Base-by-base conservation (phyloP, 2,797 vertebrate genomes). In the Sphenodon punctatus region DNA sequence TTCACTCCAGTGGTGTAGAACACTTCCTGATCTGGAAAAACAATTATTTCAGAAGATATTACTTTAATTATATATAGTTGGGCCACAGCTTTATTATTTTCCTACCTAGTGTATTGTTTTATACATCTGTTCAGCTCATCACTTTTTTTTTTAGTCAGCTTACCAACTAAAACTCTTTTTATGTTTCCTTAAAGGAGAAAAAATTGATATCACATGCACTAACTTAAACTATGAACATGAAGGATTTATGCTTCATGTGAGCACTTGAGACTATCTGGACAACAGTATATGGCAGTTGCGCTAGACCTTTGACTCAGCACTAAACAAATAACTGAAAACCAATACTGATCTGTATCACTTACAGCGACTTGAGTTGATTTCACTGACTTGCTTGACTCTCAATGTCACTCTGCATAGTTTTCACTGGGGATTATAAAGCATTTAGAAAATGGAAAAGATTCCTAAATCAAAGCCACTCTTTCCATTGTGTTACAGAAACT, bases 1-100 rank as follows among this genome's bases (percentile, higher is more conserved):
- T 95, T 99, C 99, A 53, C 96, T 97, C 99, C 99, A 99, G 86
- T 99, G 99, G 76, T 99, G 96, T 92, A 97, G 97, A 80, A 99
- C 98, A 17, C 98, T 99, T 87, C 99, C 99, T 69, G 99, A 99
- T 86, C 99, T 99, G 75, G 69, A 81, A 84, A 92, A 48, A 92
- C 55, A 92, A 88, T 25, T 20, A 43, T 45, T 19, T 56, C 48
- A 68, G 30, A n/a, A 74, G 42, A 67, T 3, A 6, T 27, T 7
- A 77, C 46, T 56, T 73, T 5, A 17, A 15, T 30, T 22, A 36
- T 25, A 32, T n/a, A 58, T 7, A 3, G 27, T 43, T 34, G 42
- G 38, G 22, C 34, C 66, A 58, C 19, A 20, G 0, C 2, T n/a
- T 53, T 4, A 55, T 9, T 43, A 55, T 32, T 34, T 22, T 65